Conservation (phyloP, 2,113 vertebrate genomes). For the Entomyzon cyanotis region DNA sequence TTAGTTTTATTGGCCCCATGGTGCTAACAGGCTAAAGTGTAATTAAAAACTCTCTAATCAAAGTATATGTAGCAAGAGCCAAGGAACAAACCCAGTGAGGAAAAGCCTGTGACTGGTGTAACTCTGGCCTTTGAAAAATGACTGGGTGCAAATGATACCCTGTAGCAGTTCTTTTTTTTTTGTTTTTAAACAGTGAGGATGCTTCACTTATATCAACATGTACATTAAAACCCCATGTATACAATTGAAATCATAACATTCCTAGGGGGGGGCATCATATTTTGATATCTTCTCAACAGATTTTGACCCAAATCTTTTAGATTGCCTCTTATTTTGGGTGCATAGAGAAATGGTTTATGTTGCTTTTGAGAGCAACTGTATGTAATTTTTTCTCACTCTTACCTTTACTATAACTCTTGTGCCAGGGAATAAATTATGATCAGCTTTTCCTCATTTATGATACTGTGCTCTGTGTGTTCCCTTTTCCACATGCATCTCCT, state of each 20-base stretch:
- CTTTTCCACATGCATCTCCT: background rate
- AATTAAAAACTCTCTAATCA: slow-evolving; percentile 57
- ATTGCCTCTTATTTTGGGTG: background rate
- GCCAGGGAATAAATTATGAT: background rate
- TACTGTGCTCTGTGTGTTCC: background rate
- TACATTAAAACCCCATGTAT: background rate
- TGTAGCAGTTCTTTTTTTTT: background rate
- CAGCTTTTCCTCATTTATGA: background rate
- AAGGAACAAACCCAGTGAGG: background rate
- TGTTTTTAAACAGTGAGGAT: background rate
- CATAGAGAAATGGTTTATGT: background rate
- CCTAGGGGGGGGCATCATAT: background rate
- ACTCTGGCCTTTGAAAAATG: background rate
- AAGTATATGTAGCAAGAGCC: background rate
- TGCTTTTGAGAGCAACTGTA: background rate
- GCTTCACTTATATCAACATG: rapidly evolving
- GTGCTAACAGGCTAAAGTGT: slow-evolving; percentile 60
- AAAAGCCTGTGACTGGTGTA: background rate
- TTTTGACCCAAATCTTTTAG: background rate
- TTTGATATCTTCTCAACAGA: background rate
- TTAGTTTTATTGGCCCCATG: slow-evolving; percentile 54
- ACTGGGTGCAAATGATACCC: background rate
- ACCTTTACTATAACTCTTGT: background rate
- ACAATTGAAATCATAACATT: background rate
- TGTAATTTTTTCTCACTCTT: background rate